A percentile compares a stretch with the other conserved stretches of the same genome.
These are phyloP conservation scores for Babyrousa celebensis DNA, from an alignment of 2,797 vertebrate species.

Conservation along the genomic window DNA sequence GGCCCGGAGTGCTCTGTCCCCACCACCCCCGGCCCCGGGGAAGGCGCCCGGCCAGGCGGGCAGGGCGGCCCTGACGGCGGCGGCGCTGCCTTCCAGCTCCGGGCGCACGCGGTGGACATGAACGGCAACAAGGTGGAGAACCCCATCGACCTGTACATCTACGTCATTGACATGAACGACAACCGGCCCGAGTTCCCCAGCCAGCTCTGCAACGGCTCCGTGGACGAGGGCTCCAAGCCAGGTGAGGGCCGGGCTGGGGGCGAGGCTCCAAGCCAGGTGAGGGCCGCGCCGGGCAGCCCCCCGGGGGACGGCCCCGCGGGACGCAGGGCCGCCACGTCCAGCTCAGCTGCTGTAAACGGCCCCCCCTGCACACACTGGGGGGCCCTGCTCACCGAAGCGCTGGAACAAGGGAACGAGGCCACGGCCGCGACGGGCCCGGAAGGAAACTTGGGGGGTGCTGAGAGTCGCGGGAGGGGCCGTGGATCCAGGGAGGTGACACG, in stretches of 20 bases:
- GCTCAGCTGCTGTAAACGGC: fast-evolving
- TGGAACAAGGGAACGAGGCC: no score
- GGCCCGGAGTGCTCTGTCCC: fast-evolving
- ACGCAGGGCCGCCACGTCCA: no score
- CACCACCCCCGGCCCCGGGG: not conserved
- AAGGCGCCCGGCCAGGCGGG: no score
- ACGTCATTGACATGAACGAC: conserved; percentile 98
- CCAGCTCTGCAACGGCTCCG: conserved; percentile 97
- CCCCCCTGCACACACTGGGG: no score
- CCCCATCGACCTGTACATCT: conserved; percentile 98
- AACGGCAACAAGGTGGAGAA: conserved; percentile 99
- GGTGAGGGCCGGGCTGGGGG: conserved; percentile 90
- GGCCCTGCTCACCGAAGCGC: not conserved
- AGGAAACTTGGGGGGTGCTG: fast-evolving
- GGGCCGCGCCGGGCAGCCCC: not conserved
- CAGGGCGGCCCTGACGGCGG: fast-evolving
- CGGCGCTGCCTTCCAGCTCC: conserved; percentile 91
- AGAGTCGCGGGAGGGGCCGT: fast-evolving
- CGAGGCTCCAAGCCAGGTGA: conserved; percentile 97
- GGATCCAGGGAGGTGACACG: fast-evolving
- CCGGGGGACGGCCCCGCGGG: no score
- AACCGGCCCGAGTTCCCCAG: conserved; percentile 97
- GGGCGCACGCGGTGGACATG: conserved; percentile 98
- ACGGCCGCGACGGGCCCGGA: fast-evolving
- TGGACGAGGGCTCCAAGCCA: conserved; percentile 97